Conservation (phyloP, 2,113 vertebrate genomes). For the Dipodomys stephensi region DNA sequence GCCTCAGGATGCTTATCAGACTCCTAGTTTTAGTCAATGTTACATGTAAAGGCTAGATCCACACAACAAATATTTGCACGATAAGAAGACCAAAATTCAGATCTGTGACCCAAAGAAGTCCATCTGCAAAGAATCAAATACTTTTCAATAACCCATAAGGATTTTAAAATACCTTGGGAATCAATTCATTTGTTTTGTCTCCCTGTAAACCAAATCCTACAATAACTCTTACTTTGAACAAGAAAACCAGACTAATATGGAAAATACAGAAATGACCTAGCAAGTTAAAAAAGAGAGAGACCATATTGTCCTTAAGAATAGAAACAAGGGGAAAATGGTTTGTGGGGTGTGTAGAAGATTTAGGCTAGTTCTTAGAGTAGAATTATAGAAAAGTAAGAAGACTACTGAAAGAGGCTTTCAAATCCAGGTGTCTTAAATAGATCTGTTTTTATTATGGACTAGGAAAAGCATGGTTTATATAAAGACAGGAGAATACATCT, state of each 20-base stretch:
- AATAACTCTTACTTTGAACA: not conserved
- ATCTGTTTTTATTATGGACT: not conserved
- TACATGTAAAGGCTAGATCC: not conserved
- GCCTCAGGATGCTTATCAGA: not conserved
- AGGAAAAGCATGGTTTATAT: not conserved
- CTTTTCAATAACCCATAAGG: not conserved
- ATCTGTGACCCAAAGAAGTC: not conserved
- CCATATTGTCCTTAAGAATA: not conserved
- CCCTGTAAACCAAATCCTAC: not conserved
- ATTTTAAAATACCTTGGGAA: not conserved
- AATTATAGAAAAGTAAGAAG: not conserved
- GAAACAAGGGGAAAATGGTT: not conserved
- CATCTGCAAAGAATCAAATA: not conserved
- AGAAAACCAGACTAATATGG: not conserved
- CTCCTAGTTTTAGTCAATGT: not conserved
- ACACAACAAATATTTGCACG: constrained; percentile 9
- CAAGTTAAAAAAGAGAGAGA: constrained; percentile 15
- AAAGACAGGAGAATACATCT: not conserved
- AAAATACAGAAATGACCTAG: not conserved
- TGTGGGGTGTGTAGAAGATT: not conserved
- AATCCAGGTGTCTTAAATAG: constrained; percentile 9
- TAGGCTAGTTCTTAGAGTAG: not conserved
- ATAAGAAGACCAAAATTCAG: not conserved
- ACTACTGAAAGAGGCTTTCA: not conserved
- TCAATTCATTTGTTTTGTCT: not conserved